Evolutionary conservation across 2,113 vertebrate species (phyloP).

Genomic region (Illadopsis cleaveri): DNA sequence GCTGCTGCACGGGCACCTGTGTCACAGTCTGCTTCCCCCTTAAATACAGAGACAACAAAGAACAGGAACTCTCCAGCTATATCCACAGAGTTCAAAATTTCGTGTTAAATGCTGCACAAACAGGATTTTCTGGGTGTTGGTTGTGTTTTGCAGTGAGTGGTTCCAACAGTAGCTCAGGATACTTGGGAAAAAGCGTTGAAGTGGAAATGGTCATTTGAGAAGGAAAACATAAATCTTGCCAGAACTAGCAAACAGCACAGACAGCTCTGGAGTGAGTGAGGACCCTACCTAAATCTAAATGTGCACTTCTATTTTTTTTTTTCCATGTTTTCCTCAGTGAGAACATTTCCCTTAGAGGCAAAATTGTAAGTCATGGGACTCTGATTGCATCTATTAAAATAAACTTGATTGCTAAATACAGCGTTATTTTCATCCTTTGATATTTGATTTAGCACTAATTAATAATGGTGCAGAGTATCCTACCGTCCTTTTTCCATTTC

Average conservation of each 20-base stretch:
- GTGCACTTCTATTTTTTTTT: not conserved
- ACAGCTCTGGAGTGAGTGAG: not conserved
- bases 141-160: not conserved
- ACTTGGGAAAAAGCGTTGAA: not conserved
- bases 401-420: not conserved
- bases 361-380: slow-evolving; percentile 6
- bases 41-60: rapidly evolving
- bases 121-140: not conserved
- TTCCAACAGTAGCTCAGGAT: not conserved
- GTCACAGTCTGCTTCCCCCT: rapidly evolving
- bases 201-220: not conserved
- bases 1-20: rapidly evolving
- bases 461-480: not conserved
- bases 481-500: not conserved
- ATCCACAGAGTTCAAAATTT: not conserved
- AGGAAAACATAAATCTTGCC: not conserved
- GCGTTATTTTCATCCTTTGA: not conserved
- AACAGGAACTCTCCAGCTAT: not conserved
- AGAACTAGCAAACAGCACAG: not conserved
- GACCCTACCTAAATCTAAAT: not conserved
- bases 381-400: slow-evolving; percentile 1
- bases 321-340: not conserved
- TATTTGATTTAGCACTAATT: not conserved
- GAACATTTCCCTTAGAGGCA: not conserved
- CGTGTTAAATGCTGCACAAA: not conserved